Conservation (phyloP, 2,888 invertebrate genomes). For the Tetropium fuscum region DNA sequence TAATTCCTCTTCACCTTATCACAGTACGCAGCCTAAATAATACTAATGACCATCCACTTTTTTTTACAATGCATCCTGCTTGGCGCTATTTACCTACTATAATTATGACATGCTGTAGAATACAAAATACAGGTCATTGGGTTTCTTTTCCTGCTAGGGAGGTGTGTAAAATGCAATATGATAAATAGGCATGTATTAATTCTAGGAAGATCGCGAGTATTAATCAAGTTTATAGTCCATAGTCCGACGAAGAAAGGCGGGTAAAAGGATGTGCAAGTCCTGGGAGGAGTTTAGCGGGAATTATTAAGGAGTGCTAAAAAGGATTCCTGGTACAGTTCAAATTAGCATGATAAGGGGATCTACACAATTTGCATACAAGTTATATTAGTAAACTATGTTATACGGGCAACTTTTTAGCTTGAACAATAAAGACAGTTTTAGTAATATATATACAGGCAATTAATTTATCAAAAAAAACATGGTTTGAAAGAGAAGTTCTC, state of each 20-base stretch:
- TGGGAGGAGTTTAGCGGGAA: conserved; percentile 5
- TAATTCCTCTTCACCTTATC: no score
- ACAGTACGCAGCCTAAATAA: no score
- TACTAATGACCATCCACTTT: no score
- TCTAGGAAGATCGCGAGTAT: conserved; percentile 15
- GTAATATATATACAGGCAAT: no score
- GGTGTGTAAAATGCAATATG: conserved; percentile 8
- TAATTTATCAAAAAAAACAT: no score
- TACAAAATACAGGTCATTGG: neutral
- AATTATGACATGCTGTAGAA: neutral
- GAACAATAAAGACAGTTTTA: no score
- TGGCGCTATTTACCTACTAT: neutral
- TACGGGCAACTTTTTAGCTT: no score
- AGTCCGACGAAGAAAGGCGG: conserved; percentile 2
- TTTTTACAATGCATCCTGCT: no score
- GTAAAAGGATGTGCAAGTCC: conserved; percentile 6
- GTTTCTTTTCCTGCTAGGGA: conserved; percentile 10
- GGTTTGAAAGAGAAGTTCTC: no score
- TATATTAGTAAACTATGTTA: no score
- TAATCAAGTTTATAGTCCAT: conserved; percentile 11
- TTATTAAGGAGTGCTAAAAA: neutral
- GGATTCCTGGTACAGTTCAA: conserved; percentile 2
- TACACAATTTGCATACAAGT: no score
- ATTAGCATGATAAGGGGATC: neutral
- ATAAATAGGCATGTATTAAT: conserved; percentile 18